phyloP scores from a whole-genome alignment of 2,888 invertebrate species.

The Rhagonycha fulva region DNA sequence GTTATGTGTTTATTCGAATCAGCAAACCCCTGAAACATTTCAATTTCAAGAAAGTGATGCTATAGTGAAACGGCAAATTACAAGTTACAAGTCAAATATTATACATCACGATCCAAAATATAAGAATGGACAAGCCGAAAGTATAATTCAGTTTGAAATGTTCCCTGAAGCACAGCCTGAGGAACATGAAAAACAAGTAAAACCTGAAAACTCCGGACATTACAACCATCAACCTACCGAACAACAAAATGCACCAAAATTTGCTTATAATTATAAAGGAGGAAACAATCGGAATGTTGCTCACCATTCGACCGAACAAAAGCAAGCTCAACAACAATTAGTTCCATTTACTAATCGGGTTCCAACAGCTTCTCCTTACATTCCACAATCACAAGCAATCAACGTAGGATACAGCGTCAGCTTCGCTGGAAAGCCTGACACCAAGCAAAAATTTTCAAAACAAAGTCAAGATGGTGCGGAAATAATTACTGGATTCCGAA shows the following conservation, averaged over 20 bases:
- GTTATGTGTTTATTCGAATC: constrained; percentile 7
- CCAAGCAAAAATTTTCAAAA: constrained; percentile 2
- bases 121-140: constrained; percentile 40
- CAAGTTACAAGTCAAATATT: constrained; percentile 38
- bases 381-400: constrained; percentile 37
- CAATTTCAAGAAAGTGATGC: constrained; percentile 15
- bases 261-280: background rate
- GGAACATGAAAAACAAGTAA: background rate
- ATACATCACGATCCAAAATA: constrained; percentile 38
- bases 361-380: background rate
- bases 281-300: background rate
- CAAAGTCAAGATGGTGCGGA: constrained; percentile 30
- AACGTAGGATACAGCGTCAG: constrained; percentile 49
- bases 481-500: constrained; percentile 40
- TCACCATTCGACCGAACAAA: background rate
- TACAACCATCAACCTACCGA: background rate
- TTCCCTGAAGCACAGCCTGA: background rate
- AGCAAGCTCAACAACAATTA: background rate
- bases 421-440: constrained; percentile 34
- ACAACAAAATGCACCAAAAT: background rate
- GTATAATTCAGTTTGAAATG: constrained; percentile 38
- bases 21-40: constrained; percentile 11
- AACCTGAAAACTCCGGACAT: background rate
- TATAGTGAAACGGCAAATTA: constrained; percentile 10
- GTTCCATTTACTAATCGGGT: background rate